Evolutionary conservation across 1,140 invertebrate species (phyloP).

Genomic region (Drosophila mayri): DNA sequence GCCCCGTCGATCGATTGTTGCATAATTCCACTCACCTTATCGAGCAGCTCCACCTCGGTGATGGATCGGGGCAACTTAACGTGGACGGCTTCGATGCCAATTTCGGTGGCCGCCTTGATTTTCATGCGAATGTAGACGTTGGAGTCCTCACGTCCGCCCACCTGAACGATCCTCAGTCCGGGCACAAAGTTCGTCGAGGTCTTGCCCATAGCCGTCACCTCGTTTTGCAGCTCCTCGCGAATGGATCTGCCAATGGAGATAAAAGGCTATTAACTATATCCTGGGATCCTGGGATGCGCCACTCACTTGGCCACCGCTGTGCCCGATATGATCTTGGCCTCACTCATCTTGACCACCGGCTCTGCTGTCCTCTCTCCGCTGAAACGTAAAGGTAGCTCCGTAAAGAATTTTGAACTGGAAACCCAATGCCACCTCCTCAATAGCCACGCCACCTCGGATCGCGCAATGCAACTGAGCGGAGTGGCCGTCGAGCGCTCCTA

Average conservation of each 20-base stretch:
- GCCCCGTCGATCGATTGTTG: slow-evolving; percentile 8
- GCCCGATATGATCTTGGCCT: slow-evolving; percentile 87
- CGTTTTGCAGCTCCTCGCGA: slow-evolving; percentile 88
- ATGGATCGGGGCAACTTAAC: slow-evolving; percentile 92
- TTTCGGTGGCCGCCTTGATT: slow-evolving; percentile 95
- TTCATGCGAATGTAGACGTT: slow-evolving; percentile 99
- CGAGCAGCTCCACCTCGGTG: slow-evolving; percentile 90
- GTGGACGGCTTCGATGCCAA: slow-evolving; percentile 95
- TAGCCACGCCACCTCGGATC: slow-evolving; percentile 53
- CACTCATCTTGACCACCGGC: slow-evolving; percentile 59
- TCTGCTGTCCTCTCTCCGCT: slow-evolving; percentile 27
- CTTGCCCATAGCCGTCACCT: slow-evolving; percentile 88
- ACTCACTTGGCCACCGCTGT: slow-evolving; percentile 87
- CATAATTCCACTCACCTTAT: slow-evolving; percentile 86
- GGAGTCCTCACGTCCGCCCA: slow-evolving; percentile 98
- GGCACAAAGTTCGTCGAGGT: slow-evolving; percentile 89
- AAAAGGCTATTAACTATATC: background rate
- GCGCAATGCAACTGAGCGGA: slow-evolving; percentile 69
- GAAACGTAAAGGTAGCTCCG: slow-evolving; percentile 43
- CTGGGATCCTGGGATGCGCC: background rate
- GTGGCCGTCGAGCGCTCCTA: slow-evolving; percentile 32
- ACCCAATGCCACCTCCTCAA: slow-evolving; percentile 22
- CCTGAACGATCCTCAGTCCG: slow-evolving; percentile 93
- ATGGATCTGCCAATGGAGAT: slow-evolving; percentile 88
- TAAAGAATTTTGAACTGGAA: slow-evolving; percentile 28